These are phyloP conservation scores for Lucinisca nassula DNA, from an alignment of 2,888 invertebrate species.

Conservation along the genomic window DNA sequence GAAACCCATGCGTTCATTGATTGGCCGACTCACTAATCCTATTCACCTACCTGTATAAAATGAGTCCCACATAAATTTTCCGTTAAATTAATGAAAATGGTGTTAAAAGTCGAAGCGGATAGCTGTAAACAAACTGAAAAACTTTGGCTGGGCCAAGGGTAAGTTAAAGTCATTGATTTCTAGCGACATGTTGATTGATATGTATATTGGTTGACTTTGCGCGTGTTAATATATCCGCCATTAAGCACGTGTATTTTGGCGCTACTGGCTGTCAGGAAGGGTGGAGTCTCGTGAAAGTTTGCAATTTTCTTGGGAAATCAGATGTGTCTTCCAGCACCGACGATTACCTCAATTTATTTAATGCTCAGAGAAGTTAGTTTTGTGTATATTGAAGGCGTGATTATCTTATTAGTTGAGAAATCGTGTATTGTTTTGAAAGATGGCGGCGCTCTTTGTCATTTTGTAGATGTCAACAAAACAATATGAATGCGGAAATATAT, in stretches of 20 bases:
- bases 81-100: slow-evolving; percentile 52
- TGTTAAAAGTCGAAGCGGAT: slow-evolving; percentile 68
- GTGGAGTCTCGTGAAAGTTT: background rate
- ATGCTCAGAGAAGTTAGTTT: background rate
- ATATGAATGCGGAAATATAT: too few relatives aligned
- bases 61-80: background rate
- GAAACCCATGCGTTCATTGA: slow-evolving; percentile 51
- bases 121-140: slow-evolving; percentile 45
- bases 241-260: slow-evolving; percentile 60
- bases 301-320: background rate
- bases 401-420: background rate
- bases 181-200: slow-evolving; percentile 2
- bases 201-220: slow-evolving; percentile 48
- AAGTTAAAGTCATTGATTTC: slow-evolving; percentile 27
- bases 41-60: slow-evolving; percentile 60
- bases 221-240: slow-evolving; percentile 54
- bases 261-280: background rate
- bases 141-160: slow-evolving; percentile 70
- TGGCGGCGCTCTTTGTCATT: background rate
- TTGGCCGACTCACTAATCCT: slow-evolving; percentile 59
- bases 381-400: background rate
- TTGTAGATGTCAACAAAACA: background rate
- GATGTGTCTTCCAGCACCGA: background rate
- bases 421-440: background rate
- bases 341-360: background rate